Evolutionary conservation across 2,888 invertebrate genomes (phyloP).

Genomic region (Heliconius ismenius): DNA sequence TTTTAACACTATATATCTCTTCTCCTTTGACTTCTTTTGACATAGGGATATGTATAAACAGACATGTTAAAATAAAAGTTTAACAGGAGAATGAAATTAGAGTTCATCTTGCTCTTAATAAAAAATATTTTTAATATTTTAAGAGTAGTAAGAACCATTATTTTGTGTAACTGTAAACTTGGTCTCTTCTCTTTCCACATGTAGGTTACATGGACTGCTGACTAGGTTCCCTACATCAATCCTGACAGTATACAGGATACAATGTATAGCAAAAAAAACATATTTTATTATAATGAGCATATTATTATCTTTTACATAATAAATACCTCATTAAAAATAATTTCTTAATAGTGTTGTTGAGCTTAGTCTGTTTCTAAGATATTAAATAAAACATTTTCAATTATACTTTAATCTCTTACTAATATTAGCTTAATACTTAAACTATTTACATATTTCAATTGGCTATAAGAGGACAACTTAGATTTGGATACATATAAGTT

Average conservation of each 20-base stretch:
- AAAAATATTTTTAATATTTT: background rate
- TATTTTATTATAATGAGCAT: background rate
- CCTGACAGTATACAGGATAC: too few species aligned
- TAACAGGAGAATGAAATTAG: background rate
- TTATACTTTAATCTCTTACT: background rate
- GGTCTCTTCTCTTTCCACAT: background rate
- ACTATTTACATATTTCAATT: background rate
- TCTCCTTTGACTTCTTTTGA: too few species aligned
- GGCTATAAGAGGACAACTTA: background rate
- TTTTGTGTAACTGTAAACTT: background rate
- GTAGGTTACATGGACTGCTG: background rate
- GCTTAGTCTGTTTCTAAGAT: background rate
- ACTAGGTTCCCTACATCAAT: background rate
- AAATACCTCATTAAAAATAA: background rate
- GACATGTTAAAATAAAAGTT: background rate
- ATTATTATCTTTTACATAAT: background rate
- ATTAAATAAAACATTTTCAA: background rate
- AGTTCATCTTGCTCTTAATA: too few species aligned
- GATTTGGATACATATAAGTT: background rate
- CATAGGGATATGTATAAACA: background rate
- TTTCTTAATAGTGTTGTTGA: too few species aligned
- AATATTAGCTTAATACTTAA: background rate
- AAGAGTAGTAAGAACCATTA: background rate
- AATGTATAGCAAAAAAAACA: too few species aligned
- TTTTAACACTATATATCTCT: background rate